A percentile compares a stretch with the other conserved stretches of the same genome.
Evolutionary conservation across 1,140 invertebrate species (phyloP).

Genomic region (Monomorium pharaonis): DNA sequence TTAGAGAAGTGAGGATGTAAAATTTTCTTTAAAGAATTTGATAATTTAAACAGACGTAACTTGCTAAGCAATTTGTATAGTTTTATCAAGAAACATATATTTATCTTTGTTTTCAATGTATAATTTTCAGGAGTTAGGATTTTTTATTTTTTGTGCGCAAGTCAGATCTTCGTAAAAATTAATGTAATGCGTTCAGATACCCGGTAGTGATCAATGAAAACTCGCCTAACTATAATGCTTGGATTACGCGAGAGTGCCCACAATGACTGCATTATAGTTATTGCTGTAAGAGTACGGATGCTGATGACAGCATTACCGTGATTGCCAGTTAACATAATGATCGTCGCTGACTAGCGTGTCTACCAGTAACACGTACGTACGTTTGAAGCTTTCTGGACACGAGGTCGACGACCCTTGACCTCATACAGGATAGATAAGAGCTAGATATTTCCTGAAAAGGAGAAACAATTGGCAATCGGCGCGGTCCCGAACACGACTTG

Average conservation of each 20-base stretch:
- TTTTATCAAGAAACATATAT: too few species aligned
- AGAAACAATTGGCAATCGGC: slow-evolving; percentile 70
- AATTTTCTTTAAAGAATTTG: too few species aligned
- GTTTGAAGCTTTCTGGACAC: slow-evolving; percentile 66
- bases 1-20: too few species aligned
- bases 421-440: slow-evolving; percentile 53
- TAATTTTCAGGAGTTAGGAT: too few species aligned
- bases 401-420: slow-evolving; percentile 73
- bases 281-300: slow-evolving; percentile 72
- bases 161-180: neutral
- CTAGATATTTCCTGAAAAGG: slow-evolving; percentile 67
- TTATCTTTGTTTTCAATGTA: too few species aligned
- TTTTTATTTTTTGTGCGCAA: neutral
- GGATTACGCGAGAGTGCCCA: slow-evolving; percentile 76
- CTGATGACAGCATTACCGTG: slow-evolving; percentile 82
- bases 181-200: slow-evolving; percentile 8
- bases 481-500: neutral
- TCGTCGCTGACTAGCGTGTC: slow-evolving; percentile 74
- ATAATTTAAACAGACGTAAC: too few species aligned
- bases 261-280: slow-evolving; percentile 79
- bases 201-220: slow-evolving; percentile 78
- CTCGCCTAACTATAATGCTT: slow-evolving; percentile 62
- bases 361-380: slow-evolving; percentile 62
- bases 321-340: slow-evolving; percentile 83
- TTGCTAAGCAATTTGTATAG: too few species aligned